Percentiles rank a stretch among this genome's conserved stretches.
phyloP scores from a whole-genome alignment of 2,797 vertebrate species.

The Ptychadena robeensis region DNA sequence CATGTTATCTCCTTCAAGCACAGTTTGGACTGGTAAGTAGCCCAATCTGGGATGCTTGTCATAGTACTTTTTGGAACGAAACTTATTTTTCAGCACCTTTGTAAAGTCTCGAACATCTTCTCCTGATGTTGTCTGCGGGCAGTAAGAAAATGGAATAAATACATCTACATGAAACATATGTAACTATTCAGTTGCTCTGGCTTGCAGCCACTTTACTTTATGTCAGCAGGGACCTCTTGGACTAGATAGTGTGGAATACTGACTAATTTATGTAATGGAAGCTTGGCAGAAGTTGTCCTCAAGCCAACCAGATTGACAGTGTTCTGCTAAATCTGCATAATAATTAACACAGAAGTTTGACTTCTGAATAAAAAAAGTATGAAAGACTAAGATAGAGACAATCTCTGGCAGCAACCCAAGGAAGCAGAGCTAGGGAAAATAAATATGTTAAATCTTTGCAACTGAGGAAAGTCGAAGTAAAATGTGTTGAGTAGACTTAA shows the following conservation, averaged over 20 bases:
- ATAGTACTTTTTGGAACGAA: slow-evolving; percentile 97
- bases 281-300: slow-evolving; percentile 46
- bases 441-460: background rate
- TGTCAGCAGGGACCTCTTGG: slow-evolving; percentile 20
- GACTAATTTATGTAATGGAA: slow-evolving; percentile 45
- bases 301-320: slow-evolving; percentile 39
- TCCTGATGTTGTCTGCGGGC: slow-evolving; percentile 91
- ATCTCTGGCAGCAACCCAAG: slow-evolving; percentile 16
- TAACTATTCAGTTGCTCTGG: slow-evolving; percentile 21
- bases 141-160: slow-evolving; percentile 13
- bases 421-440: background rate
- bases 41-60: slow-evolving; percentile 94
- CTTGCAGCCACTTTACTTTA: slow-evolving; percentile 14
- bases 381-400: slow-evolving; percentile 15
- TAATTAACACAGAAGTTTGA: slow-evolving; percentile 47
- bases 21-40: slow-evolving; percentile 94
- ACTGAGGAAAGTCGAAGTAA: background rate
- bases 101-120: slow-evolving; percentile 98
- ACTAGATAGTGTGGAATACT: slow-evolving; percentile 23
- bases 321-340: slow-evolving; percentile 50
- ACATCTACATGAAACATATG: slow-evolving; percentile 27
- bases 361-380: slow-evolving; percentile 38
- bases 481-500: background rate
- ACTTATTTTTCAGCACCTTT: slow-evolving; percentile 98
- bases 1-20: slow-evolving; percentile 95